Conservation (phyloP, 2,113 vertebrate genomes). For the Paracanthobrama guichenoti region DNA sequence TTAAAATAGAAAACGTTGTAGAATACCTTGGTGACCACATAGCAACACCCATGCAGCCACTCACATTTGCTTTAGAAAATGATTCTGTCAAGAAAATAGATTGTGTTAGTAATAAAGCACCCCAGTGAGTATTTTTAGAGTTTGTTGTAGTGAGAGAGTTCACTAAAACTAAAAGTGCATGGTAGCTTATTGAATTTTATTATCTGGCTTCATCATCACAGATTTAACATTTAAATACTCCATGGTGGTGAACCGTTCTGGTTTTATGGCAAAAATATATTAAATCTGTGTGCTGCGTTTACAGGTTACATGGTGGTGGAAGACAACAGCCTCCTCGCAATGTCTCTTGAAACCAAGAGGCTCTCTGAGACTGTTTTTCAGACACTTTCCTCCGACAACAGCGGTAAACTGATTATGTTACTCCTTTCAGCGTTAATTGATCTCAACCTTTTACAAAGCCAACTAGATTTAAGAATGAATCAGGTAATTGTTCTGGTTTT, state of each 20-base stretch:
- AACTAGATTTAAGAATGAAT: conserved; percentile 33
- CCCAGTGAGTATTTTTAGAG: neutral
- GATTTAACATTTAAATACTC: neutral
- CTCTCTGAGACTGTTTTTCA: conserved; percentile 73
- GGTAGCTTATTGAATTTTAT: neutral
- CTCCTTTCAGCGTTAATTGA: conserved; percentile 6
- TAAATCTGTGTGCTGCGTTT: conserved; percentile 25
- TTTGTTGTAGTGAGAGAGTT: neutral
- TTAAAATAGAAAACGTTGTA: neutral
- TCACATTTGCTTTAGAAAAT: too few relatives aligned
- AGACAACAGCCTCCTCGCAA: conserved; percentile 73
- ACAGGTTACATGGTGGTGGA: conserved; percentile 76
- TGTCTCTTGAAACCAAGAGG: conserved; percentile 70
- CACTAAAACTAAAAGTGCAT: neutral
- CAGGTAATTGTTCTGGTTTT: conserved; percentile 42
- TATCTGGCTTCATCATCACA: neutral
- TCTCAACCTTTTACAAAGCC: conserved; percentile 12
- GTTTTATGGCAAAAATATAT: neutral
- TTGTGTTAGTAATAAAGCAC: neutral
- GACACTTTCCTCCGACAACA: conserved; percentile 70
- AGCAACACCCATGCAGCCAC: neutral
- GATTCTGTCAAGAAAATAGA: neutral
- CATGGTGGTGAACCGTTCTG: neutral
- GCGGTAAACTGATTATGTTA: conserved; percentile 64
- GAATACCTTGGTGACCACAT: neutral